Conservation (phyloP, 1,140 invertebrate genomes). For the Leptoteleia sp. region DNA sequence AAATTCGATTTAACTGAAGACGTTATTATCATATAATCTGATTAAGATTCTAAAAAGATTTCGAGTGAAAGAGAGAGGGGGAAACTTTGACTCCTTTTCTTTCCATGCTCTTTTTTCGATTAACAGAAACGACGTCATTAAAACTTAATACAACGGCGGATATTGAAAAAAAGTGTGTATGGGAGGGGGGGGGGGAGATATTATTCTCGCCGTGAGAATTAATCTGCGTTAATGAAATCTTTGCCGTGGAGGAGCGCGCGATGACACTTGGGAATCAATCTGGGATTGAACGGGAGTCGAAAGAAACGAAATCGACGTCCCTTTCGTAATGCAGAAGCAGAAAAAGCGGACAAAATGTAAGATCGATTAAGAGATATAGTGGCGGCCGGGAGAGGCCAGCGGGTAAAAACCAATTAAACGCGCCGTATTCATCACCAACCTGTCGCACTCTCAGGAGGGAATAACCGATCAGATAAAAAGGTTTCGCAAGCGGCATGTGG, state of each 20-base stretch:
- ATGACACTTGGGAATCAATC: constrained; percentile 36
- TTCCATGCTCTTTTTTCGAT: too few relatives aligned
- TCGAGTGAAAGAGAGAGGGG: too few relatives aligned
- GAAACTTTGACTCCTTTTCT: too few relatives aligned
- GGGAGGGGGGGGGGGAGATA: too few relatives aligned
- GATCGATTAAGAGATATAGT: constrained; percentile 42
- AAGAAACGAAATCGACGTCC: constrained; percentile 25
- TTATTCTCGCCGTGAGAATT: not conserved
- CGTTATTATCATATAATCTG: too few relatives aligned
- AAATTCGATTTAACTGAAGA: too few relatives aligned
- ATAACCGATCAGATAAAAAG: constrained; percentile 25
- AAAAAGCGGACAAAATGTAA: constrained; percentile 33
- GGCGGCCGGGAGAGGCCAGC: constrained; percentile 11
- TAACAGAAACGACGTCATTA: not conserved
- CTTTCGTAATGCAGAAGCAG: constrained; percentile 26
- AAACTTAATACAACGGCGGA: too few relatives aligned
- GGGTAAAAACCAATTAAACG: constrained; percentile 40
- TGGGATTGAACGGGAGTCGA: constrained; percentile 14
- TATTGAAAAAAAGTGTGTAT: too few relatives aligned
- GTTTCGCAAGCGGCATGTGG: constrained; percentile 24
- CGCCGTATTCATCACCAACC: constrained; percentile 28
- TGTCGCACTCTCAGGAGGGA: constrained; percentile 17
- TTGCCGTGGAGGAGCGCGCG: not conserved
- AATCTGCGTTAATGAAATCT: constrained; percentile 18
- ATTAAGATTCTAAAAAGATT: too few relatives aligned